A percentile compares a stretch with the other conserved stretches of the same genome.
phyloP scores from a whole-genome alignment of 2,797 vertebrate genomes.

The Urosaurus nigricauda region DNA sequence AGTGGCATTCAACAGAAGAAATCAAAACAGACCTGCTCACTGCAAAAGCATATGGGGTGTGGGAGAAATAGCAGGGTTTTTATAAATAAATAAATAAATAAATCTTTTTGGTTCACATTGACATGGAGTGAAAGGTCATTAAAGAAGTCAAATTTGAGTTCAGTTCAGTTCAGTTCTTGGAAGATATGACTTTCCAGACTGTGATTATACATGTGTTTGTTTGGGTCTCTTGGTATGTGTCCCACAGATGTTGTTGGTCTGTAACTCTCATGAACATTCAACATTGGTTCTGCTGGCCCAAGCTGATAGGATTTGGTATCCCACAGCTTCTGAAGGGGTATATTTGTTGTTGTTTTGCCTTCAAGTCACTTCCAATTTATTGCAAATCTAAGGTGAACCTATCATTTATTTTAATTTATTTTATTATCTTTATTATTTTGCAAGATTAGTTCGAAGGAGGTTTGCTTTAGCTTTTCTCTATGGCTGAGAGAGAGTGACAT shows the following conservation, averaged over 20 bases:
- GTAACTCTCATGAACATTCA: not conserved
- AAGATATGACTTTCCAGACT: not conserved
- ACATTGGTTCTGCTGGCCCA: not conserved
- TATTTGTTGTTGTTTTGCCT: not conserved
- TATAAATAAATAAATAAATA: too few species aligned
- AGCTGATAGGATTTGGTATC: not conserved
- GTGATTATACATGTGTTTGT: not conserved
- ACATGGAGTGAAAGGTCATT: not conserved
- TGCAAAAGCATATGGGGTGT: not conserved
- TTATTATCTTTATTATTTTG: too few species aligned
- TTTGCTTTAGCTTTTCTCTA: too few species aligned
- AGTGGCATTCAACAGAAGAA: constrained; percentile 37
- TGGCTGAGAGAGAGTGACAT: too few species aligned
- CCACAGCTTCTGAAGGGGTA: not conserved
- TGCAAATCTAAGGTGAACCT: too few species aligned
- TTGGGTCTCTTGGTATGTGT: too few species aligned
- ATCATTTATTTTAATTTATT: too few species aligned
- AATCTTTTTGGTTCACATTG: not conserved
- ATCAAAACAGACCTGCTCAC: constrained; percentile 12
- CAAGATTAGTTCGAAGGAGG: too few species aligned
- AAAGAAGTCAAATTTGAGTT: constrained; percentile 2
- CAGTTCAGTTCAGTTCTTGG: not conserved
- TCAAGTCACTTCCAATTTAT: too few species aligned
- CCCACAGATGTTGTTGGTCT: not conserved
- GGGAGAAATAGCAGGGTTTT: not conserved